A percentile compares a stretch with the other conserved stretches of the same genome.
Conservation (phyloP, 53 echinoderm and acorn worm genomes). For the Echinarachnius parma region DNA sequence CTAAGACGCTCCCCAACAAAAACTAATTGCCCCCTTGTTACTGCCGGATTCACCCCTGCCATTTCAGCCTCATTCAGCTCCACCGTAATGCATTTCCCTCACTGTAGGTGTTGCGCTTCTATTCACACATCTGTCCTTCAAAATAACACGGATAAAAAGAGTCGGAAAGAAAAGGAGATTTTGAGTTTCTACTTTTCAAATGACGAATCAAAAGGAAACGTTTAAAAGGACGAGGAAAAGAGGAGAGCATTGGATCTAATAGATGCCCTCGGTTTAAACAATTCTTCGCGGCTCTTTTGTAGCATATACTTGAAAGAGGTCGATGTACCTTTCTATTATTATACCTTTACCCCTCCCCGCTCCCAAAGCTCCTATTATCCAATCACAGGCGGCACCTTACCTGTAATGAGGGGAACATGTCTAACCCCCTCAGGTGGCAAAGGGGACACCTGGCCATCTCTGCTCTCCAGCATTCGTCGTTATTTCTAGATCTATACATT, state of each 20-base stretch:
- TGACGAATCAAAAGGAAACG: slow-evolving; percentile 34
- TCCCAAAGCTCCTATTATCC: too few relatives aligned
- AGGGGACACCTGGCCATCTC: not conserved
- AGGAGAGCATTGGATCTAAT: slow-evolving; percentile 9
- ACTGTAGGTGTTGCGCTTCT: slow-evolving; percentile 19
- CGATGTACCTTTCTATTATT: slow-evolving; percentile 41
- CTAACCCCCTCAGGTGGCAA: too few relatives aligned
- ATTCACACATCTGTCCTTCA: slow-evolving; percentile 10
- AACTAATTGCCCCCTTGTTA: slow-evolving; percentile 49
- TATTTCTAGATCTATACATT: too few relatives aligned
- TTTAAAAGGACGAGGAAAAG: not conserved
- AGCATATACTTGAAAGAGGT: slow-evolving; percentile 37
- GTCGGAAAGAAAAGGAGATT: too few relatives aligned
- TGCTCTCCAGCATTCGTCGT: too few relatives aligned
- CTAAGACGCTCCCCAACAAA: slow-evolving; percentile 42
- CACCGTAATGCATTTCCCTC: slow-evolving; percentile 25
- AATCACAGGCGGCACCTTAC: too few relatives aligned
- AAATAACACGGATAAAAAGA: not conserved
- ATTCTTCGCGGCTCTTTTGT: slow-evolving; percentile 35
- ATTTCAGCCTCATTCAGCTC: not conserved
- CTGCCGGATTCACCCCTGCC: slow-evolving; percentile 16
- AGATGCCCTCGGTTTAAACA: slow-evolving; percentile 17
- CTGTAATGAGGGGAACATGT: too few relatives aligned
- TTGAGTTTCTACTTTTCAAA: slow-evolving; percentile 32
- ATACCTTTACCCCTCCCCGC: not conserved